Conservation (phyloP, 2,797 vertebrate genomes). For the Ctenopoma multispine region DNA sequence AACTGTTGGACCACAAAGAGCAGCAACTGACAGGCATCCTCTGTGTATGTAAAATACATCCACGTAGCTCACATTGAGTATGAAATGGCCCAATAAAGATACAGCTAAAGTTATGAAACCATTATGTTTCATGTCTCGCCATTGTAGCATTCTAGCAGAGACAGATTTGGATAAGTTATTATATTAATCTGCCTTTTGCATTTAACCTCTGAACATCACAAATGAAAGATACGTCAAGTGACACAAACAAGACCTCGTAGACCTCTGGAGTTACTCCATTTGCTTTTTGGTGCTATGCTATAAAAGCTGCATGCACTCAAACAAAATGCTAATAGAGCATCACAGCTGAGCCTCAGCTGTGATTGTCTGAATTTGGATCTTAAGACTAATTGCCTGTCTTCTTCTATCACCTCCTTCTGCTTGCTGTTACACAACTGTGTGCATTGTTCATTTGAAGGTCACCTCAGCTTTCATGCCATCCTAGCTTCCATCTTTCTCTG, state of each 20-base stretch:
- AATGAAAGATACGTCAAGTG: too few relatives aligned
- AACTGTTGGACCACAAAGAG: too few relatives aligned
- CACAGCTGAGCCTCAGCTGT: neutral
- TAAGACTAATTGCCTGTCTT: neutral
- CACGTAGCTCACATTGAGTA: too few relatives aligned
- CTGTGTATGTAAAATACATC: too few relatives aligned
- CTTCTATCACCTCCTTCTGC: conserved; percentile 21
- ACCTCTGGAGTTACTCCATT: neutral
- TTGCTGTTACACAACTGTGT: conserved; percentile 36
- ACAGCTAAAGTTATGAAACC: too few relatives aligned
- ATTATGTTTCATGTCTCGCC: too few relatives aligned
- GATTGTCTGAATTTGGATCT: neutral
- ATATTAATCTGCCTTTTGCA: too few relatives aligned
- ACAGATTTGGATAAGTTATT: too few relatives aligned
- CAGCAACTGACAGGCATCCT: too few relatives aligned
- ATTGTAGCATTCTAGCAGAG: too few relatives aligned
- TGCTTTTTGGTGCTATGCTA: neutral
- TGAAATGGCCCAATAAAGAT: too few relatives aligned
- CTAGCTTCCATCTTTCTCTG: neutral
- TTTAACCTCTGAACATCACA: too few relatives aligned
- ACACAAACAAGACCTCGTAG: neutral
- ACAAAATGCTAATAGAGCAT: neutral
- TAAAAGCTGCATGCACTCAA: neutral
- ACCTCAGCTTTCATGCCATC: conserved; percentile 20
- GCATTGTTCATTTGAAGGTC: conserved; percentile 57